These are phyloP conservation scores for Eudemis profundana DNA, from an alignment of 2,888 invertebrate species.

Conservation along the genomic window DNA sequence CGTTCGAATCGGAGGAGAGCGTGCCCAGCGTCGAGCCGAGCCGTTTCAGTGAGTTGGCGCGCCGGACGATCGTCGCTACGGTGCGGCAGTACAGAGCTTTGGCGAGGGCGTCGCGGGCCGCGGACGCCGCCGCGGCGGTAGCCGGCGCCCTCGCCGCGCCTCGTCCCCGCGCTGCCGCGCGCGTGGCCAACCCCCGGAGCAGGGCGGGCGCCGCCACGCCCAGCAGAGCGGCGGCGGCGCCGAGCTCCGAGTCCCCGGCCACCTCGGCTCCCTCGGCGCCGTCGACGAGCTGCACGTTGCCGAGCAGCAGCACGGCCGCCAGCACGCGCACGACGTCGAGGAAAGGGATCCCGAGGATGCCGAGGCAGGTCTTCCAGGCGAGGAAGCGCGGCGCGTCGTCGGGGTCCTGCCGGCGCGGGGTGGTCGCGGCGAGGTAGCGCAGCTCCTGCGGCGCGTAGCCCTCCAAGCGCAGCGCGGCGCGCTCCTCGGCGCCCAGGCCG, in stretches of 20 bases:
- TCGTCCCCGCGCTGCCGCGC: conserved; percentile 91
- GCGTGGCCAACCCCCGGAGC: conserved; percentile 92
- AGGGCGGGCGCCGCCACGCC: conserved; percentile 89
- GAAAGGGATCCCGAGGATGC: conserved; percentile 96
- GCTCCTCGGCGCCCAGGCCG: conserved; percentile 95
- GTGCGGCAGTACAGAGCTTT: conserved; percentile 97
- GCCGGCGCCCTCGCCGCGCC: conserved; percentile 93
- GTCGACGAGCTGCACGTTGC: conserved; percentile 96
- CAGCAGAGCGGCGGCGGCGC: conserved; percentile 91
- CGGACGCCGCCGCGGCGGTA: conserved; percentile 94
- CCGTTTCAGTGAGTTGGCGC: conserved; percentile 96
- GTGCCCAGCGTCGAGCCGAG: conserved; percentile 94
- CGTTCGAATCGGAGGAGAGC: conserved; percentile 95
- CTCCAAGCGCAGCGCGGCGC: conserved; percentile 93
- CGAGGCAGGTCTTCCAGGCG: conserved; percentile 96
- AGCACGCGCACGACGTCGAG: conserved; percentile 96
- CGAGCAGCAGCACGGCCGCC: conserved; percentile 95
- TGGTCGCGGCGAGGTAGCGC: conserved; percentile 89
- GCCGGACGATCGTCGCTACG: conserved; percentile 95
- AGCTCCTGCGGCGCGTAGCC: conserved; percentile 93
- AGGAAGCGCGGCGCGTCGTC: conserved; percentile 87
- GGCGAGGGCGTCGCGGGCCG: conserved; percentile 95
- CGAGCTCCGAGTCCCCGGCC: conserved; percentile 93
- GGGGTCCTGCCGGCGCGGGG: conserved; percentile 81
- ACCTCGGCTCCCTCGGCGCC: conserved; percentile 91